Conservation (phyloP, 35 echinoderm and acorn worm species). For the Holothuria glaberrima region DNA sequence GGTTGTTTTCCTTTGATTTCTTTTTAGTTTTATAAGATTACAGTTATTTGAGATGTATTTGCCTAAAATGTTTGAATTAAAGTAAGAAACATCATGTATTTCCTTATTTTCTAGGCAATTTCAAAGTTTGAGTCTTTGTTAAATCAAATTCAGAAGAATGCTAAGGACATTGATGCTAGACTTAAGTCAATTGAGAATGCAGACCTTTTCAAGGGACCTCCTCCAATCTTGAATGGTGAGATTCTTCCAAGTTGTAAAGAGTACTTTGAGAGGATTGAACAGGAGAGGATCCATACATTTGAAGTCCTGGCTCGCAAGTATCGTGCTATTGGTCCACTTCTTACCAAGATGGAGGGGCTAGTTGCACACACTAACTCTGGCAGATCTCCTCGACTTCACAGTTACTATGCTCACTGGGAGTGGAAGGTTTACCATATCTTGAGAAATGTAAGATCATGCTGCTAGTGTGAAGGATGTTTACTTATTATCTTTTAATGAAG, state of each 20-base stretch:
- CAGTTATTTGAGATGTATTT: no score
- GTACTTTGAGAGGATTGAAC: conserved; percentile 48
- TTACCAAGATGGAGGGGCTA: conserved; percentile 99
- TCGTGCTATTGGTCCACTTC: conserved; percentile 91
- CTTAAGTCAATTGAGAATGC: conserved; percentile 80
- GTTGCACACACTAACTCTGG: conserved; percentile 97
- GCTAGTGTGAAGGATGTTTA: background rate
- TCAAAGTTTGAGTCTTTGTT: conserved; percentile 98
- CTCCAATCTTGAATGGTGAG: conserved; percentile 70
- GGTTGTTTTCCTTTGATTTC: no score
- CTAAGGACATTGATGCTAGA: conserved; percentile 92
- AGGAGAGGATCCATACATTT: conserved; percentile 88
- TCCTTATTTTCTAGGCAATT: conserved; percentile 59
- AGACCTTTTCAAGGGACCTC: conserved; percentile 91
- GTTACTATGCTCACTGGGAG: conserved; percentile 96
- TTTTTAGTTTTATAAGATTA: no score
- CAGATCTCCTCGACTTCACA: conserved; percentile 78
- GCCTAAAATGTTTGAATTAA: no score
- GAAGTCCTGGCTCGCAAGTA: conserved; percentile 90
- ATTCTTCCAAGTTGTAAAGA: conserved; percentile 87
- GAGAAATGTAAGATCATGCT: conserved; percentile 73
- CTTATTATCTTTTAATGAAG: no score
- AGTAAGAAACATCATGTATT: no score
- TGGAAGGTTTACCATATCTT: conserved; percentile 82
- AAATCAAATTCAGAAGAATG: conserved; percentile 99